Percentiles rank a stretch among this genome's conserved stretches.
These are phyloP conservation scores for Himalopsyche anomala DNA, from an alignment of 2,888 invertebrate species.

Conservation along the genomic window DNA sequence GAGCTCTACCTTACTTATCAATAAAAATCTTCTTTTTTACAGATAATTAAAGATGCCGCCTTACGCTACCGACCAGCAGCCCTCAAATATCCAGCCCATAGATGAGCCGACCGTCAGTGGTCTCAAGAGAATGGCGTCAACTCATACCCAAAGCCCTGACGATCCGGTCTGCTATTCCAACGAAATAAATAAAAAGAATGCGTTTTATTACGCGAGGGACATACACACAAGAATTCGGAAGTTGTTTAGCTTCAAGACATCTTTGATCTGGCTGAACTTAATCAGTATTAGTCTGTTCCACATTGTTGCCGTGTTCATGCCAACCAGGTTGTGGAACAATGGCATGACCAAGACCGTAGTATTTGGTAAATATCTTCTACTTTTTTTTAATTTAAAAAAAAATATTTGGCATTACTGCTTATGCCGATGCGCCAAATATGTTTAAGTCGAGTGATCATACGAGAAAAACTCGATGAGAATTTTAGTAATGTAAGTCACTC, in stretches of 20 bases:
- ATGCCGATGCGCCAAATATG: too few species aligned
- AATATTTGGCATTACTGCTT: too few species aligned
- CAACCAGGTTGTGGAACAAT: slow-evolving; percentile 56
- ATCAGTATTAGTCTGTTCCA: slow-evolving; percentile 77
- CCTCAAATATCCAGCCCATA: background rate
- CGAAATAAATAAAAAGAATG: background rate
- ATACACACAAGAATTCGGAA: background rate
- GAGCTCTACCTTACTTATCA: too few species aligned
- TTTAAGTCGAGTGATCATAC: too few species aligned
- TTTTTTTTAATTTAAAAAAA: background rate
- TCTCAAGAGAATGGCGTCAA: background rate
- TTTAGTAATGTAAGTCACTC: too few species aligned
- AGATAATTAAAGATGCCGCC: slow-evolving; percentile 4
- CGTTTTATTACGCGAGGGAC: background rate
- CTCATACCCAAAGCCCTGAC: background rate
- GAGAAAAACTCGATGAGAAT: too few species aligned
- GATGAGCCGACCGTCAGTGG: background rate
- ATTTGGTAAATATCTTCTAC: slow-evolving; percentile 78
- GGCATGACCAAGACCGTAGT: slow-evolving; percentile 73
- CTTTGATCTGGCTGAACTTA: slow-evolving; percentile 81
- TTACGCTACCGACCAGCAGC: background rate
- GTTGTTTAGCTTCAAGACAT: slow-evolving; percentile 69
- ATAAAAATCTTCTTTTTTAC: background rate
- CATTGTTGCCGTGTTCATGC: slow-evolving; percentile 70
- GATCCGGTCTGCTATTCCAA: background rate